phyloP scores from a whole-genome alignment of 2,888 invertebrate genomes.

The Coenonympha arcania region DNA sequence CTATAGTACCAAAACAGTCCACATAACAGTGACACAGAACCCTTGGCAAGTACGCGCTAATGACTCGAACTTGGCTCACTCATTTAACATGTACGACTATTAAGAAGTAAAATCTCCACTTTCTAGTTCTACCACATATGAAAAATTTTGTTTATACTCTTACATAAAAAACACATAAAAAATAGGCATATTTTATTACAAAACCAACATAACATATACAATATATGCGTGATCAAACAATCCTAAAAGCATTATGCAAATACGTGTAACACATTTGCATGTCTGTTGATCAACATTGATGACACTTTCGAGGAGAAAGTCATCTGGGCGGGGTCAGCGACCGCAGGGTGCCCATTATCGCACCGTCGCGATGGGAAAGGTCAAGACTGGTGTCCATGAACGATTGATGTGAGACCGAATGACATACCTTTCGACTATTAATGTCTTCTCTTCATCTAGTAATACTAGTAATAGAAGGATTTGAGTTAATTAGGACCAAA shows the following conservation, averaged over 20 bases:
- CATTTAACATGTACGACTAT: too few species aligned
- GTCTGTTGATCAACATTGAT: constrained; percentile 22
- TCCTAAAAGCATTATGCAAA: constrained; percentile 17
- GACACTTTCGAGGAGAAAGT: constrained; percentile 29
- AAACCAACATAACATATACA: neutral
- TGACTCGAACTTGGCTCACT: too few species aligned
- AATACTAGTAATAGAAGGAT: too few species aligned
- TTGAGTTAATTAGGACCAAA: too few species aligned
- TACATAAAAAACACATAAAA: neutral
- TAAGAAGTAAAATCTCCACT: neutral
- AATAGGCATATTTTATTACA: constrained; percentile 1
- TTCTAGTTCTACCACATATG: neutral
- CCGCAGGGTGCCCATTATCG: neutral
- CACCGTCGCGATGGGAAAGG: neutral
- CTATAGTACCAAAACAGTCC: too few species aligned
- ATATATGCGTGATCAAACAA: constrained; percentile 10
- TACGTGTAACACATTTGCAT: constrained; percentile 24
- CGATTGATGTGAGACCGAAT: neutral
- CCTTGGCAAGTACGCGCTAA: too few species aligned
- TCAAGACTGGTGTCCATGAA: constrained; percentile 2
- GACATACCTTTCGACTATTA: too few species aligned
- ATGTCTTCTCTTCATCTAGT: too few species aligned
- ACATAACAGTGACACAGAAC: too few species aligned
- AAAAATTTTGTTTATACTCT: neutral
- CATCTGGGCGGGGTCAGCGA: constrained; percentile 5